A percentile compares a stretch with the other conserved stretches of the same genome.
These are phyloP conservation scores for Lasiurus borealis DNA, from an alignment of 2,113 vertebrate species.

Conservation along the genomic window DNA sequence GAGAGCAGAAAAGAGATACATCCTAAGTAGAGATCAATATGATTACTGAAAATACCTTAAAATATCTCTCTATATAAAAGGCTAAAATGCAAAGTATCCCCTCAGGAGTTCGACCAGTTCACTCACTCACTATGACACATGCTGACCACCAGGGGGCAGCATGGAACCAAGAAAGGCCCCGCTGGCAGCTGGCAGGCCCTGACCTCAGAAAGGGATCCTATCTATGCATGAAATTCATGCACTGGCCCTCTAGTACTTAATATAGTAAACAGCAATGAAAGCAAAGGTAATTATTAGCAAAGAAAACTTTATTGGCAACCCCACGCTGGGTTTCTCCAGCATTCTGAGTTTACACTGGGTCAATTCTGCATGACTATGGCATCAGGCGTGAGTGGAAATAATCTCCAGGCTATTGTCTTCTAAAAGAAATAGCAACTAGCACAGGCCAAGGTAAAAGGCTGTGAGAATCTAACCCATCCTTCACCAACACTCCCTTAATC, in stretches of 20 bases:
- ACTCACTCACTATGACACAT: too few species aligned
- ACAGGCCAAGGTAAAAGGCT: not conserved
- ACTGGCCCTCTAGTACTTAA: not conserved
- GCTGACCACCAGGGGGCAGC: too few species aligned
- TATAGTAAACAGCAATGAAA: slow-evolving; percentile 16
- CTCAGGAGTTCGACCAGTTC: too few species aligned
- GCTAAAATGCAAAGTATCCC: too few species aligned
- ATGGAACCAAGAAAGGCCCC: too few species aligned
- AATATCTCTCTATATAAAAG: not conserved
- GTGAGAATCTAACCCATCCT: not conserved
- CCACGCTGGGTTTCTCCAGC: not conserved
- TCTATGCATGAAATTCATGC: too few species aligned
- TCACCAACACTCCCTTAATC: not conserved
- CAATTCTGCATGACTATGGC: not conserved
- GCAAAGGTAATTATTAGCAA: not conserved
- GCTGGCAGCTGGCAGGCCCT: too few species aligned
- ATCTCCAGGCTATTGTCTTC: not conserved
- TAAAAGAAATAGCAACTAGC: not conserved
- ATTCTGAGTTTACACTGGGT: not conserved
- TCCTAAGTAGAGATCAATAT: not conserved
- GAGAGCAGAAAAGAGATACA: not conserved
- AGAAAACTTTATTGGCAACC: not conserved
- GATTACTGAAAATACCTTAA: not conserved
- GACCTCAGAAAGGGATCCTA: too few species aligned
- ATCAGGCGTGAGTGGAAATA: not conserved